A percentile compares a stretch with the other conserved stretches of the same genome.
Conservation (phyloP, 1,140 invertebrate genomes). For the Drosophila littoralis region DNA sequence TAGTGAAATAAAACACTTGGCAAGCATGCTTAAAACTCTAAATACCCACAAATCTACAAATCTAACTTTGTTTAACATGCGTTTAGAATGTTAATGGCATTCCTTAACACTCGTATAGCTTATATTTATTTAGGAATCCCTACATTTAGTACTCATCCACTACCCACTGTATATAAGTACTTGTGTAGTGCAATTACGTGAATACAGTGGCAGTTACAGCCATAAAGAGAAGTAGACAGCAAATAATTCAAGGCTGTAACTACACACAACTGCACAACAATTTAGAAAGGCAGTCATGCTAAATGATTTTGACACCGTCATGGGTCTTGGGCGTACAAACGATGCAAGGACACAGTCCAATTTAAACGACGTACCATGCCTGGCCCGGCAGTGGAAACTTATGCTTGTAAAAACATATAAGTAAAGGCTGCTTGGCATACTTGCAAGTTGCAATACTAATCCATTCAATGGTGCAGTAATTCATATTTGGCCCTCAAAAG, state of each 20-base stretch:
- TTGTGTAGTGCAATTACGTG: conserved; percentile 4
- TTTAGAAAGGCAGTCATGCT: conserved; percentile 61
- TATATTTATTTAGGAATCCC: neutral
- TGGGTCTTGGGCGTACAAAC: conserved; percentile 35
- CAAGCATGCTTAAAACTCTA: too few species aligned
- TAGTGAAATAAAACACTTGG: too few species aligned
- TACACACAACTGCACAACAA: conserved; percentile 15
- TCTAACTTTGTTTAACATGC: too few species aligned
- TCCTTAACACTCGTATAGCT: too few species aligned
- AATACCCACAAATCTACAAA: too few species aligned
- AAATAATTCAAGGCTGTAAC: conserved; percentile 48
- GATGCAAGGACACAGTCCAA: conserved; percentile 42
- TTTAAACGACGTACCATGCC: conserved; percentile 1
- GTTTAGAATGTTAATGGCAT: too few species aligned
- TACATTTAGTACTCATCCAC: neutral
- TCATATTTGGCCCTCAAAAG: neutral
- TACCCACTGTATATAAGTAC: conserved; percentile 1
- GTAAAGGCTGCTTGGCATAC: neutral
- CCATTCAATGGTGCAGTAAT: neutral
- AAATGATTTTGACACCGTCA: conserved; percentile 33
- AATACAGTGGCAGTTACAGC: neutral
- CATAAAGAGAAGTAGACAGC: conserved; percentile 9
- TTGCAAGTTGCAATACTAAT: neutral
- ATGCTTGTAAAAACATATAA: neutral
- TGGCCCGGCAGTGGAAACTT: neutral